Conservation (phyloP, 2,797 vertebrate species). For the Crocodylus rhombifer region DNA sequence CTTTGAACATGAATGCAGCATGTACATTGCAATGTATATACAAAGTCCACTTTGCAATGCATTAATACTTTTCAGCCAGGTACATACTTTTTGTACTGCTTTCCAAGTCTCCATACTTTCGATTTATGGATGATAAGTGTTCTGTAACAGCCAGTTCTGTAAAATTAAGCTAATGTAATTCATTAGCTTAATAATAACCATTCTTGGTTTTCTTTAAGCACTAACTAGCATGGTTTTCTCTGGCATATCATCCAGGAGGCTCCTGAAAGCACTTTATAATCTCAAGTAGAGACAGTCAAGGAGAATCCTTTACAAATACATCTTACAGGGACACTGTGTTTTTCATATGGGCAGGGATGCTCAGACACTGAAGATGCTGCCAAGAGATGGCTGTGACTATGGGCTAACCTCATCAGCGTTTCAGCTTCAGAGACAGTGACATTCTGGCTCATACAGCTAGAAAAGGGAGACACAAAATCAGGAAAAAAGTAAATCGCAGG, state of each 20-base stretch:
- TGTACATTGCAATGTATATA: too few relatives aligned
- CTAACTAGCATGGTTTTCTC: not conserved
- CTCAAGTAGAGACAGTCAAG: not conserved
- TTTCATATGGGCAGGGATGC: not conserved
- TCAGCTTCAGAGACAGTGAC: not conserved
- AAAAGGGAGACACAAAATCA: not conserved
- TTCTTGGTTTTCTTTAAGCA: not conserved
- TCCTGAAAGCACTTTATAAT: not conserved
- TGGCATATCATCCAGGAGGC: not conserved
- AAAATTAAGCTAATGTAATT: not conserved
- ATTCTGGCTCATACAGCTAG: not conserved
- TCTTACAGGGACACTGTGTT: not conserved
- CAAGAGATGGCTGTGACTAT: rapidly evolving
- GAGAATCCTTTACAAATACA: rapidly evolving
- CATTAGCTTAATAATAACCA: not conserved
- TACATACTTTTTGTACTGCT: too few relatives aligned
- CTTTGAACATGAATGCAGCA: too few relatives aligned
- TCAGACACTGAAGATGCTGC: not conserved
- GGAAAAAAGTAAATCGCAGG: not conserved
- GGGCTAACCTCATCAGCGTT: not conserved
- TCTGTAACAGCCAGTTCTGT: not conserved
- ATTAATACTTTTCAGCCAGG: too few relatives aligned
- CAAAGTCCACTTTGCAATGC: too few relatives aligned
- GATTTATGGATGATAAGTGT: not conserved
- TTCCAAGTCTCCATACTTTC: not conserved